These are phyloP conservation scores for Syndactyla subalaris DNA, from an alignment of 2,797 vertebrate genomes.

Conservation along the genomic window DNA sequence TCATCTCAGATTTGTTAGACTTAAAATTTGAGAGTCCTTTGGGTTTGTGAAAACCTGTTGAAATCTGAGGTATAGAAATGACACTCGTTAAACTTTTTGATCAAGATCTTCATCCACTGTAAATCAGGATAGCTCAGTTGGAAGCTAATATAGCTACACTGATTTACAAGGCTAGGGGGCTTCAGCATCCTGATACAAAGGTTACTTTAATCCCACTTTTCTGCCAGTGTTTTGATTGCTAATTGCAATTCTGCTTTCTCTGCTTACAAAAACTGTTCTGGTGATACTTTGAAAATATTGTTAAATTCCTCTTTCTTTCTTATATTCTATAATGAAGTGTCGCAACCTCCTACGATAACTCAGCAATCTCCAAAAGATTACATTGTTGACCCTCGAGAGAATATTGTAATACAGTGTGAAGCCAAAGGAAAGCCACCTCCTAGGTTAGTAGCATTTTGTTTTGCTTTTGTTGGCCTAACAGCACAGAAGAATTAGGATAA, in stretches of 20 bases:
- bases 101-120: neutral
- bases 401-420: conserved; percentile 94
- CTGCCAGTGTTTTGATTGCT: neutral
- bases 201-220: neutral
- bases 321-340: conserved; percentile 82
- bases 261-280: neutral
- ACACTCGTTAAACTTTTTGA: neutral
- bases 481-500: neutral
- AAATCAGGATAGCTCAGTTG: neutral
- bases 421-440: conserved; percentile 96
- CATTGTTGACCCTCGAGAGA: conserved; percentile 96
- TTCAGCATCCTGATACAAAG: neutral
- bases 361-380: conserved; percentile 96
- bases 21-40: neutral
- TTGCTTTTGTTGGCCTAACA: neutral
- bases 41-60: neutral
- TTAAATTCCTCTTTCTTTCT: conserved; percentile 61
- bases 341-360: conserved; percentile 94
- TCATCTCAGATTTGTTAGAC: neutral
- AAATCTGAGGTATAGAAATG: neutral
- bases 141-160: neutral
- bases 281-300: conserved; percentile 32
- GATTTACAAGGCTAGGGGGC: neutral
- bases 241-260: neutral
- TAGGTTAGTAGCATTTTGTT: conserved; percentile 79